Evolutionary conservation across 2,797 vertebrate genomes (phyloP).

Genomic region (Coreius guichenoti): DNA sequence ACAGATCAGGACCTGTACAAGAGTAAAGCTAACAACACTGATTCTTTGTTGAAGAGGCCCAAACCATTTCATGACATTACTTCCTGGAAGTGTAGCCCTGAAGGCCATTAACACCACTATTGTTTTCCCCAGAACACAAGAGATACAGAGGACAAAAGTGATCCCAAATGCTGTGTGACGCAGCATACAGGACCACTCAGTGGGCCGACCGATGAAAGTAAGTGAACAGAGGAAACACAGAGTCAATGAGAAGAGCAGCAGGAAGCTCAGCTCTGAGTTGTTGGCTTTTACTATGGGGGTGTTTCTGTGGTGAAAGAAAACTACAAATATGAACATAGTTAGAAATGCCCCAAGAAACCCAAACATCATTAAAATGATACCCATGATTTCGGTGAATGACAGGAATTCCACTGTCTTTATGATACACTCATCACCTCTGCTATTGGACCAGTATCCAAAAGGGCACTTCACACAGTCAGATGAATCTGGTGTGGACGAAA

Average conservation of each 20-base stretch:
- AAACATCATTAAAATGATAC: slow-evolving; percentile 61
- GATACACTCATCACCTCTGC: slow-evolving; percentile 63
- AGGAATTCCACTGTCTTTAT: slow-evolving; percentile 67
- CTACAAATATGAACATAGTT: slow-evolving; percentile 56
- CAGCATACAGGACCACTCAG: slow-evolving; percentile 62
- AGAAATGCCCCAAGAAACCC: slow-evolving; percentile 61
- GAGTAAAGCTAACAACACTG: slow-evolving; percentile 52
- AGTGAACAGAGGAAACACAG: slow-evolving; percentile 61
- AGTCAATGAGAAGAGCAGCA: slow-evolving; percentile 58
- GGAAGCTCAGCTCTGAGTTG: slow-evolving; percentile 61
- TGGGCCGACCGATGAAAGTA: slow-evolving; percentile 55
- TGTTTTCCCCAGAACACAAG: slow-evolving; percentile 62
- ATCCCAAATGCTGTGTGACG: slow-evolving; percentile 59
- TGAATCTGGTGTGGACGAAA: slow-evolving; percentile 64
- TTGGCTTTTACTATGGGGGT: slow-evolving; percentile 64
- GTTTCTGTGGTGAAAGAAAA: slow-evolving; percentile 64
- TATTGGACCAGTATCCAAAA: slow-evolving; percentile 65
- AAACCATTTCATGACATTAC: too few species aligned
- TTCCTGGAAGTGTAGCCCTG: slow-evolving; percentile 58
- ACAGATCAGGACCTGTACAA: slow-evolving; percentile 58
- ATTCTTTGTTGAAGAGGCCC: slow-evolving; percentile 19
- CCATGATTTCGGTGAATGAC: slow-evolving; percentile 65
- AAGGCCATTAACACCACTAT: slow-evolving; percentile 63
- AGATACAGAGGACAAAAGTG: slow-evolving; percentile 62
- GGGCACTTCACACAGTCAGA: slow-evolving; percentile 66